Conservation (phyloP, 2,113 vertebrate species). For the Herpetotheres cachinnans region DNA sequence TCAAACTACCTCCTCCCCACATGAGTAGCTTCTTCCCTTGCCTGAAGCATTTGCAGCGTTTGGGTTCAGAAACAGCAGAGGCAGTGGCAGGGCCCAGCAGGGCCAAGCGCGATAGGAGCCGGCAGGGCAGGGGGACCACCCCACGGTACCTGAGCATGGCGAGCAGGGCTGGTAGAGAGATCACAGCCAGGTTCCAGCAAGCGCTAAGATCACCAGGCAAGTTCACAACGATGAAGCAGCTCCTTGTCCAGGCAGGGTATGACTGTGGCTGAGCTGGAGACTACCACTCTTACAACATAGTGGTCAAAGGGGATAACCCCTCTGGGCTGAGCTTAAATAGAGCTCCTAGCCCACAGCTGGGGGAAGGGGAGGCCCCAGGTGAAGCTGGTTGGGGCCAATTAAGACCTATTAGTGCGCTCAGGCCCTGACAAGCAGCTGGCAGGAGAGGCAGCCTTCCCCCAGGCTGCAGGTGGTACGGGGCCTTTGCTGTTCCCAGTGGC, state of each 20-base stretch:
- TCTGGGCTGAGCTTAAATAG: background rate
- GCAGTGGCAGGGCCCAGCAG: accelerated
- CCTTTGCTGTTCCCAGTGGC: background rate
- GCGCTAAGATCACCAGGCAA: background rate
- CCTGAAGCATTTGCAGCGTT: background rate
- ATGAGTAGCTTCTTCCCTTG: background rate
- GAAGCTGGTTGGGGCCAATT: background rate
- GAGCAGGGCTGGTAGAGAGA: background rate
- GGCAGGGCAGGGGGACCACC: accelerated
- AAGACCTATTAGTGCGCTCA: background rate
- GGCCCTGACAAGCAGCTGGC: background rate
- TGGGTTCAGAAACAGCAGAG: background rate
- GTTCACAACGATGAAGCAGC: accelerated
- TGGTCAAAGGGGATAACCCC: accelerated
- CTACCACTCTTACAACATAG: accelerated
- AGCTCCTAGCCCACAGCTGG: background rate
- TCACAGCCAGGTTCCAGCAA: accelerated
- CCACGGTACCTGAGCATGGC: accelerated
- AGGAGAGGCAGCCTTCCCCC: background rate
- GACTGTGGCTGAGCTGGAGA: accelerated
- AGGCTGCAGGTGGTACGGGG: background rate
- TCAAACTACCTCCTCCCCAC: background rate
- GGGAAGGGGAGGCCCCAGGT: background rate
- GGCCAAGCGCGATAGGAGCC: accelerated
- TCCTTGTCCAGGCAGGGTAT: accelerated